Percentiles rank a stretch among this genome's conserved stretches.
phyloP scores from a whole-genome alignment of 1,140 invertebrate genomes.

The Drosophila orena region DNA sequence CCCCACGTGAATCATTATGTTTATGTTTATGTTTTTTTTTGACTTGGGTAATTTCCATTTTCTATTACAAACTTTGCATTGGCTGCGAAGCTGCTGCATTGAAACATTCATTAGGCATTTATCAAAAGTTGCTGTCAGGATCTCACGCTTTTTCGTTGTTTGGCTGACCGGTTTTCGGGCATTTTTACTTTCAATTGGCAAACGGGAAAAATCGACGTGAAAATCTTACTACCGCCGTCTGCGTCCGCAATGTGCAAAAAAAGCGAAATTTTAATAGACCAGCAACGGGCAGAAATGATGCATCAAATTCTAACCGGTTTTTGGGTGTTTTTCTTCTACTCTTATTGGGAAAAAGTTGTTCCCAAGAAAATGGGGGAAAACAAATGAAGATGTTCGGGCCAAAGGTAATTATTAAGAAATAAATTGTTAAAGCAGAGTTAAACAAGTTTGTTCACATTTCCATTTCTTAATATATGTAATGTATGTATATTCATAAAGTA shows the following conservation, averaged over 20 bases:
- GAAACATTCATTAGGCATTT: constrained; percentile 30
- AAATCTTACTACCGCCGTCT: constrained; percentile 51
- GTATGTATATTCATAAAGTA: not conserved
- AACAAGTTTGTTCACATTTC: not conserved
- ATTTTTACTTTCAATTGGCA: constrained; percentile 77
- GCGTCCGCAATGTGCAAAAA: constrained; percentile 44
- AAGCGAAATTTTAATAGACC: constrained; percentile 73
- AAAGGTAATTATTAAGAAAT: not conserved
- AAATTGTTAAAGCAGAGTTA: not conserved
- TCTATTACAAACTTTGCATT: constrained; percentile 6
- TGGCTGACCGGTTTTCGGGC: constrained; percentile 60
- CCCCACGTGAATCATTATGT: constrained; percentile 18
- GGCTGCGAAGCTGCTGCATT: constrained; percentile 15
- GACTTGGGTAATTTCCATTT: constrained; percentile 24
- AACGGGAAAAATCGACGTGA: constrained; percentile 58
- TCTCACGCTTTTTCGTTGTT: constrained; percentile 20
- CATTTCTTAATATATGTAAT: not conserved
- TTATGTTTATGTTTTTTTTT: constrained; percentile 24
- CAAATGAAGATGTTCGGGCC: not conserved
- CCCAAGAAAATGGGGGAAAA: constrained; percentile 1
- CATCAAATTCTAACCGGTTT: constrained; percentile 74
- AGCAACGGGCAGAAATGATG: constrained; percentile 21
- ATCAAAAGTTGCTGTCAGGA: constrained; percentile 35
- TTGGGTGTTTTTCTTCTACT: constrained; percentile 19
- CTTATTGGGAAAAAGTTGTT: not conserved